These are phyloP conservation scores for Cerastis rubricosa DNA, from an alignment of 2,888 invertebrate genomes.

Conservation along the genomic window DNA sequence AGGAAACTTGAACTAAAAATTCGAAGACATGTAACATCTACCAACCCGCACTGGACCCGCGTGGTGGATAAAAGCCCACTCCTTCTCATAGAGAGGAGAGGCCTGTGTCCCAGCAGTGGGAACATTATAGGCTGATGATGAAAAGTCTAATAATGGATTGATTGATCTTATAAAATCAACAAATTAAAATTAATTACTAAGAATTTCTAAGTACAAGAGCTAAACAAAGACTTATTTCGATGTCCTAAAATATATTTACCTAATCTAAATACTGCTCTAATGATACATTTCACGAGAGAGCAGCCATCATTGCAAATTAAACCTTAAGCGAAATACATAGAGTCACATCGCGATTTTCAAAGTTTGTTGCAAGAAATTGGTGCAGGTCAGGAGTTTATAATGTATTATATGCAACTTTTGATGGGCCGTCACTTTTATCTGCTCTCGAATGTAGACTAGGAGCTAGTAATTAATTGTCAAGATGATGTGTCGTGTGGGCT, in stretches of 20 bases:
- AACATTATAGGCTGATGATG: no score
- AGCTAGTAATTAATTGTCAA: conserved; percentile 58
- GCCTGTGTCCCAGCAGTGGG: no score
- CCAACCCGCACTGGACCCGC: no score
- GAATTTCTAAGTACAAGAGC: conserved; percentile 21
- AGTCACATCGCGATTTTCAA: not conserved
- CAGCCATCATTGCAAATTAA: not conserved
- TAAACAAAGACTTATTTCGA: conserved; percentile 45
- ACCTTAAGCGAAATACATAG: not conserved
- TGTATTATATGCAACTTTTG: conserved; percentile 38
- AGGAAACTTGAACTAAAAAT: no score
- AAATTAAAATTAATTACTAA: conserved; percentile 4
- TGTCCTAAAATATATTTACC: conserved; percentile 33
- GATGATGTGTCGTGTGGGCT: conserved; percentile 48
- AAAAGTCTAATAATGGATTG: no score
- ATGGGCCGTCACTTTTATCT: conserved; percentile 59
- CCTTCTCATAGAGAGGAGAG: no score
- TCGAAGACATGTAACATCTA: no score
- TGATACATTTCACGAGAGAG: conserved; percentile 5
- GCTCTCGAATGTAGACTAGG: conserved; percentile 31
- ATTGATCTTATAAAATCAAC: not conserved
- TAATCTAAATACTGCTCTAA: not conserved
- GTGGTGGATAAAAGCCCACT: no score
- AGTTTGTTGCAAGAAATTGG: conserved; percentile 30
- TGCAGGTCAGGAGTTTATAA: conserved; percentile 48